These are phyloP conservation scores for Pedionomus torquatus DNA, from an alignment of 2,113 vertebrate genomes.

Conservation along the genomic window DNA sequence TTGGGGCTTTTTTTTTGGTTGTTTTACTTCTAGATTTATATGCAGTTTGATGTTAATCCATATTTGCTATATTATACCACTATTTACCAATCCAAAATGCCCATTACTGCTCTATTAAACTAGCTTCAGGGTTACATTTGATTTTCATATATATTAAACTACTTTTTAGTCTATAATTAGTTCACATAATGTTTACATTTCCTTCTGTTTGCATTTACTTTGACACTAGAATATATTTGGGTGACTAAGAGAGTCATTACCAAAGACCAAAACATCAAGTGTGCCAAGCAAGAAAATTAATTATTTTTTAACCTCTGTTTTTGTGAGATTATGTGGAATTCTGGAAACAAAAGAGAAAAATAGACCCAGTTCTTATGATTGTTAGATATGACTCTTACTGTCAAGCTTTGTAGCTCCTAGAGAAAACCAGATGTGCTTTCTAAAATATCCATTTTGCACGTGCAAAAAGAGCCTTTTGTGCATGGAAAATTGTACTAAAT, in stretches of 20 bases:
- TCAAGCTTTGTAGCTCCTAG: neutral
- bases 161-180: slow-evolving; percentile 15
- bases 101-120: neutral
- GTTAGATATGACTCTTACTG: neutral
- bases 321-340: neutral
- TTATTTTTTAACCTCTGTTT: neutral
- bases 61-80: neutral
- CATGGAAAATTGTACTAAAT: neutral
- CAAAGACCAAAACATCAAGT: neutral
- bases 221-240: neutral
- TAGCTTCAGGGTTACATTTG: neutral
- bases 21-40: neutral
- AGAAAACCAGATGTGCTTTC: slow-evolving; percentile 38
- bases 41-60: neutral
- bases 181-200: neutral
- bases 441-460: neutral
- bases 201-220: slow-evolving; percentile 5
- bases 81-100: slow-evolving; percentile 30
- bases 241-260: neutral
- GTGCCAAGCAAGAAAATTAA: neutral
- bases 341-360: neutral
- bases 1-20: neutral
- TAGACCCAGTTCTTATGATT: neutral
- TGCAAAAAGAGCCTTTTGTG: neutral
- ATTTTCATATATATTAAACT: slow-evolving; percentile 69